Evolutionary conservation across 2,113 vertebrate species (phyloP), one percentile per base, ranked within the genome.

Genomic region (Corapipo altera): DNA sequence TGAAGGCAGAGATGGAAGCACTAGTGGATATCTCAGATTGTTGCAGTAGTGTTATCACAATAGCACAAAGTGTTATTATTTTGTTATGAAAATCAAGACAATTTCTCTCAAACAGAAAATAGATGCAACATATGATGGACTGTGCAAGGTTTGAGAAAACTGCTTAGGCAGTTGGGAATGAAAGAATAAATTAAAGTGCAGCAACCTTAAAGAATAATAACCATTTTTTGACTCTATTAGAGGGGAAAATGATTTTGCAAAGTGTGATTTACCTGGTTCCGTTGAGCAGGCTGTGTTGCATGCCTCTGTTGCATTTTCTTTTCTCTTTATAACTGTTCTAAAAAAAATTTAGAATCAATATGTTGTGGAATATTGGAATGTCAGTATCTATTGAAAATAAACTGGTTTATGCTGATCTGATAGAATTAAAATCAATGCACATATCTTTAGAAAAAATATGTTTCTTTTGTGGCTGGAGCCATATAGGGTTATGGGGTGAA

Each of bases 211-310:
- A 95, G 59, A 61, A 46, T 84, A 91, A 95, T 95, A 94, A 91
- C 89, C 52, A 79, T 89, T 92, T 96, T 96, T 95, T 96, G 5
- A 96, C 91, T 82, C 86, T 96, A 61, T 81, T 95, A 96, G 94
- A 96, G 89, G 58, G 65, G 52, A 89, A 97, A 96, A 96, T 95
- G 35, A 91, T 93, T 92, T 95, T 82, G 35, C 35, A 91, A 95
- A 95, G 48, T 82, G 61, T 92, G 93, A 94, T 92, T 95, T 91
- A 89, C 70, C 76, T 88, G 80, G n/a, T 88, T 95, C 46, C 2
- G 0, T 58, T 83, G 64, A 88, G 55, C n/a, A 79, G 71, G 70
- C 41, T 77, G 49, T 57, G 75, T 75, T 84, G 72, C 30, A 74
- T 79, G 28, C 58, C 39, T 59, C 39, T 79, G 44, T 61, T 91